phyloP scores from a whole-genome alignment of 2,888 invertebrate species.

The Cheilosia scutellata region DNA sequence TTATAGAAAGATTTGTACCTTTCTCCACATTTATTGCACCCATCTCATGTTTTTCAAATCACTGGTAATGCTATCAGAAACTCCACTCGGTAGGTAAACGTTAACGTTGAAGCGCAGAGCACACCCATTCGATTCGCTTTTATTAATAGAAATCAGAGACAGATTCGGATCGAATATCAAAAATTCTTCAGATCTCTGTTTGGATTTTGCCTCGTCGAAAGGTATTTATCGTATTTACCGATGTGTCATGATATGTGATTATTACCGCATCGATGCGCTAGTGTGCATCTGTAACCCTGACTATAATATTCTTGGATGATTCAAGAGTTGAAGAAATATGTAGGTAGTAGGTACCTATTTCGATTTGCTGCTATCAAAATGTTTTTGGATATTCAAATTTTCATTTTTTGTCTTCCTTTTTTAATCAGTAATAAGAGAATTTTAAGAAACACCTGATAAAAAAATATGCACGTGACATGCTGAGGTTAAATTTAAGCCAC shows the following conservation, averaged over 20 bases:
- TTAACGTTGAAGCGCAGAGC: constrained; percentile 13
- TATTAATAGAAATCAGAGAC: constrained; percentile 69
- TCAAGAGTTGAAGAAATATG: constrained; percentile 30
- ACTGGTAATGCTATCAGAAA: constrained; percentile 10
- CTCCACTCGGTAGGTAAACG: neutral
- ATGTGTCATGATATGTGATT: constrained; percentile 63
- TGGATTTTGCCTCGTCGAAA: constrained; percentile 24
- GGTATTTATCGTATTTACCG: constrained; percentile 55
- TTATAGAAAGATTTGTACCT: constrained; percentile 47
- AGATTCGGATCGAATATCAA: constrained; percentile 60
- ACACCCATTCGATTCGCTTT: constrained; percentile 68
- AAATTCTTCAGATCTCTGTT: constrained; percentile 43
- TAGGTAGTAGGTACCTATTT: no score
- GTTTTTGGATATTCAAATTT: constrained; percentile 26
- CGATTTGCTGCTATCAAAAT: neutral
- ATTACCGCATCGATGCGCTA: constrained; percentile 65
- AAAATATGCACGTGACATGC: neutral
- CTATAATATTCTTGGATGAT: constrained; percentile 9
- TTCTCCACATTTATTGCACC: constrained; percentile 44
- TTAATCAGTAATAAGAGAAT: constrained; percentile 24
- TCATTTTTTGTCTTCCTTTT: constrained; percentile 15
- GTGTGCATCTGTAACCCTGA: constrained; percentile 55
- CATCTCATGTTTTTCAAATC: constrained; percentile 29
- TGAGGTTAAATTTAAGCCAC: neutral
- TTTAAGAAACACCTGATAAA: constrained; percentile 38